Evolutionary conservation across 2,888 invertebrate species (phyloP).

Genomic region (Aethes cnicana): DNA sequence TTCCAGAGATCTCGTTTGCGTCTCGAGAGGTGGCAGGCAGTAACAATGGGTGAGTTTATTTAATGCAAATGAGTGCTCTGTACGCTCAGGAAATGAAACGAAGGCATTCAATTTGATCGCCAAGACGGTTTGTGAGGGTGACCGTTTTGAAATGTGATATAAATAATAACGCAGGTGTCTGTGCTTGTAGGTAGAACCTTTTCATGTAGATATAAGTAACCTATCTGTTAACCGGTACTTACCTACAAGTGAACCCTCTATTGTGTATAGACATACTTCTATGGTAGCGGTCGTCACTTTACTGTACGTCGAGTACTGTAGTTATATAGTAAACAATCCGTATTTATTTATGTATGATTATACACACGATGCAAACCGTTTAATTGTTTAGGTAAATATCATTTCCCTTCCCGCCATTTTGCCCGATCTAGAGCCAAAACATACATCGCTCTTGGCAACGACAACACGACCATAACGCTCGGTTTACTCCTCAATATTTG

Average conservation of each 20-base stretch:
- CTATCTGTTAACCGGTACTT: too few species aligned
- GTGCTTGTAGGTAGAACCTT: constrained; percentile 4
- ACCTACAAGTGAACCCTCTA: too few species aligned
- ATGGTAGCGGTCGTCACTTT: too few species aligned
- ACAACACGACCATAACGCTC: constrained; percentile 61
- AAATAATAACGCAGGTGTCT: constrained; percentile 4
- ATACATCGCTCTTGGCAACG: constrained; percentile 46
- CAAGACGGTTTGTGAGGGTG: constrained; percentile 52
- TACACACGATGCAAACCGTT: not conserved
- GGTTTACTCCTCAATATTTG: constrained; percentile 41
- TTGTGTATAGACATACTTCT: too few species aligned
- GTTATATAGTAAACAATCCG: not conserved
- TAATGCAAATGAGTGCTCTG: constrained; percentile 76
- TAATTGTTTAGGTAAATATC: constrained; percentile 30
- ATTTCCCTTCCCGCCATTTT: constrained; percentile 36
- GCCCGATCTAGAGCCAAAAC: constrained; percentile 51
- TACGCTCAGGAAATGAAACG: constrained; percentile 74
- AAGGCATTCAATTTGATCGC: constrained; percentile 65
- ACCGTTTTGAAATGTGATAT: constrained; percentile 55
- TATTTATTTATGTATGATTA: not conserved
- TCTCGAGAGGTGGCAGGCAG: constrained; percentile 56
- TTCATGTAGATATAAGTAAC: too few species aligned
- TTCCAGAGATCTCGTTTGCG: constrained; percentile 58
- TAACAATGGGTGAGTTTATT: constrained; percentile 81
- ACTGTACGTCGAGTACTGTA: too few species aligned